phyloP scores from a whole-genome alignment of 2,113 vertebrate species.

The human region GRCh38 chr9:78170001-78170500 shows the following conservation, averaged over 20 bases:
- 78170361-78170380: neutral
- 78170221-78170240: neutral
- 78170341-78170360: neutral
- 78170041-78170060: neutral
- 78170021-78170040: neutral
- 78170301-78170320: conserved; percentile 30
- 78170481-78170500: neutral
- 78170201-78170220: neutral
- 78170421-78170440: neutral
- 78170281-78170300: neutral
- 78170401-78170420: neutral
- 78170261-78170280: neutral
- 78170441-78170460: neutral
- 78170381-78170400: conserved; percentile 3
- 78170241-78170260: neutral
- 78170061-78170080: neutral
- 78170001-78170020: neutral
- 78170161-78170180: neutral
- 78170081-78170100: neutral
- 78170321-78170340: neutral
- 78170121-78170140: neutral
- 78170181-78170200: neutral
- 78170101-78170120: conserved; percentile 8
- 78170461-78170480: neutral
- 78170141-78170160: conserved; percentile 31